phyloP scores from a whole-genome alignment of 2,888 invertebrate species.

The Tetragnatha montana region DNA sequence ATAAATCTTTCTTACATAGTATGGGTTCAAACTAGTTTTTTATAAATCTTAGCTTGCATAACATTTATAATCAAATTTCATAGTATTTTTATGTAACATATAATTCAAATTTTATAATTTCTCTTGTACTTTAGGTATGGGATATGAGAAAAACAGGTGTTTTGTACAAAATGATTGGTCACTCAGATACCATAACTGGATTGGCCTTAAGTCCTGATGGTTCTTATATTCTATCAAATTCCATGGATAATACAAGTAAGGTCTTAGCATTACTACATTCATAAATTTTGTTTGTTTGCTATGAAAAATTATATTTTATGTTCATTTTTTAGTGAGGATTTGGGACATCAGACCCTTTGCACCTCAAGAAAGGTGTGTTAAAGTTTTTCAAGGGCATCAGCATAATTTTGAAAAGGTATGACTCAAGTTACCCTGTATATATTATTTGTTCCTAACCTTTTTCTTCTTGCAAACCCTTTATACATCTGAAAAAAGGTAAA shows the following conservation, averaged over 20 bases:
- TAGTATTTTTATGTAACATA: neutral
- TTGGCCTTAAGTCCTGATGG: slow-evolving; percentile 85
- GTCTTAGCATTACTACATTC: slow-evolving; percentile 4
- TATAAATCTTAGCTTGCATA: neutral
- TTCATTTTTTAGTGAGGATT: slow-evolving; percentile 82
- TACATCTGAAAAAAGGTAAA: neutral
- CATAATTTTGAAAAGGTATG: slow-evolving; percentile 93
- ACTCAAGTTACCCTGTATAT: neutral
- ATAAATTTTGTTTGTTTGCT: neutral
- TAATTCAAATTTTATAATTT: neutral
- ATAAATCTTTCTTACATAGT: too few species aligned
- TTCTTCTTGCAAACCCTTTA: neutral
- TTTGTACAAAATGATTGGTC: slow-evolving; percentile 90
- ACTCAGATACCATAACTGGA: slow-evolving; percentile 95
- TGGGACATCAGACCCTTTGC: slow-evolving; percentile 99
- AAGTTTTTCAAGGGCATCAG: slow-evolving; percentile 93
- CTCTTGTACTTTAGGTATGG: slow-evolving; percentile 83
- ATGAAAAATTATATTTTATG: neutral
- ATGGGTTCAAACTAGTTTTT: too few species aligned
- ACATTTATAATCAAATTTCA: neutral
- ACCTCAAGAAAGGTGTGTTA: slow-evolving; percentile 93
- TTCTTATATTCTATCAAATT: slow-evolving; percentile 90
- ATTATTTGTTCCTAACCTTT: neutral
- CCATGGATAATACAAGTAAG: slow-evolving; percentile 92
- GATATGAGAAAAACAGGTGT: slow-evolving; percentile 92